These are phyloP conservation scores for Buteo buteo DNA, from an alignment of 2,113 vertebrate genomes.

Conservation along the genomic window DNA sequence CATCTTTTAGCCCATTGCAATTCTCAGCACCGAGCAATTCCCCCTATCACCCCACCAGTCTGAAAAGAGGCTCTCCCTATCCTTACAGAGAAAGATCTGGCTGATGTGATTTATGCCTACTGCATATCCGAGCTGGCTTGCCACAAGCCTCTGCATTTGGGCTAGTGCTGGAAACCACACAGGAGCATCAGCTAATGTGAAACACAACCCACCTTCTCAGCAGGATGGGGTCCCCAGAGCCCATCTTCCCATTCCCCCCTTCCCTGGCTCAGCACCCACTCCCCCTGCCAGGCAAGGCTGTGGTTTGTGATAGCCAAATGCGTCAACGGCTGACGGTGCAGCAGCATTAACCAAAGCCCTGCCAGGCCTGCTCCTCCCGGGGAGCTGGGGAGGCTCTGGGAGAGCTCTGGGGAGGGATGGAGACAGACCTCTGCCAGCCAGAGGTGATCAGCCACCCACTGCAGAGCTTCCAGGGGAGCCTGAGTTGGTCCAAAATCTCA, in stretches of 20 bases:
- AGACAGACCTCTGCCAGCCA: not conserved
- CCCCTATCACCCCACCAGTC: not conserved
- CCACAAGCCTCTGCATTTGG: constrained; percentile 16
- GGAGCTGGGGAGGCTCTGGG: not conserved
- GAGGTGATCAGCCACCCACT: not conserved
- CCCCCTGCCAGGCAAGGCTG: not conserved
- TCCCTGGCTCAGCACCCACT: not conserved
- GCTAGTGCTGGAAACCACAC: constrained; percentile 23
- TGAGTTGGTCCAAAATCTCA: not conserved
- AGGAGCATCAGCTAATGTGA: constrained; percentile 38
- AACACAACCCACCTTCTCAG: constrained; percentile 12
- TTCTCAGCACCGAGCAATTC: not conserved
- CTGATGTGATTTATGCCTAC: not conserved
- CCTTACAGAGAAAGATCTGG: not conserved
- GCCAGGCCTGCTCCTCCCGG: not conserved
- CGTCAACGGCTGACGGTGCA: not conserved
- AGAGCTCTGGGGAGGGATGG: not conserved
- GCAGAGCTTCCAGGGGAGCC: not conserved
- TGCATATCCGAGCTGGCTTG: not conserved
- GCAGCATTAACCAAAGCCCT: not conserved
- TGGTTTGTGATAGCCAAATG: not conserved
- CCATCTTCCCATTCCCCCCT: not conserved
- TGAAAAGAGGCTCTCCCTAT: not conserved
- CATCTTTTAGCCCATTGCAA: not conserved
- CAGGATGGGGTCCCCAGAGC: not conserved